Evolutionary conservation across 2,113 vertebrate genomes (phyloP).

Genomic region (Bolborhynchus lineola): DNA sequence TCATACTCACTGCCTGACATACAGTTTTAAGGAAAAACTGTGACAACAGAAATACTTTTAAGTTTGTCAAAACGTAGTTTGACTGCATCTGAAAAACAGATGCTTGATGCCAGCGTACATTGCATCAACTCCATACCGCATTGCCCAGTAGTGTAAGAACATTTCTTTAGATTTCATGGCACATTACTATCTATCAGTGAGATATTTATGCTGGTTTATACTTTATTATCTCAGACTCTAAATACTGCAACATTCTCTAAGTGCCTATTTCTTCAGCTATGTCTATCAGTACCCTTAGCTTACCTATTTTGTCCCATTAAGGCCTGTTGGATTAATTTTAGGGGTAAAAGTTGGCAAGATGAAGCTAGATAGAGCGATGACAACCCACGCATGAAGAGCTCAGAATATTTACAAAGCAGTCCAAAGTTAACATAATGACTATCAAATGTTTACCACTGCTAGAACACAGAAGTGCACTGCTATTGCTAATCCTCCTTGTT

Average conservation of each 20-base stretch:
- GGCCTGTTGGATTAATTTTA: neutral
- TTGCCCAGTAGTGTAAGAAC: neutral
- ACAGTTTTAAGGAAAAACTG: neutral
- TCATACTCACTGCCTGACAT: neutral
- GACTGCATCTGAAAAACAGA: neutral
- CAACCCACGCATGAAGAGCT: neutral
- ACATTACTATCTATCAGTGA: neutral
- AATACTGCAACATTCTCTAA: neutral
- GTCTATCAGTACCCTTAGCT: neutral
- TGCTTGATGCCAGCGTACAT: neutral
- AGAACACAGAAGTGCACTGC: neutral
- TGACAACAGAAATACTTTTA: neutral
- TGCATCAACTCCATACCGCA: neutral
- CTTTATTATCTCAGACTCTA: neutral
- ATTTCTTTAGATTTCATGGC: neutral
- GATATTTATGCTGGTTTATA: neutral
- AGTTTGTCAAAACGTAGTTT: neutral
- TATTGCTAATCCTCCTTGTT: neutral
- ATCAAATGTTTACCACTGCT: constrained; percentile 20
- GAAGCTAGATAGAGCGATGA: neutral
- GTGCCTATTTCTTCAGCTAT: neutral
- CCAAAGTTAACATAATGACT: constrained; percentile 23
- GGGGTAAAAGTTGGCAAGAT: neutral
- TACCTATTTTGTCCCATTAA: neutral
- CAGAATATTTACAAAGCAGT: constrained; percentile 3